Conservation (phyloP, 1,140 invertebrate genomes). For the Oreohelix idahoensis region DNA sequence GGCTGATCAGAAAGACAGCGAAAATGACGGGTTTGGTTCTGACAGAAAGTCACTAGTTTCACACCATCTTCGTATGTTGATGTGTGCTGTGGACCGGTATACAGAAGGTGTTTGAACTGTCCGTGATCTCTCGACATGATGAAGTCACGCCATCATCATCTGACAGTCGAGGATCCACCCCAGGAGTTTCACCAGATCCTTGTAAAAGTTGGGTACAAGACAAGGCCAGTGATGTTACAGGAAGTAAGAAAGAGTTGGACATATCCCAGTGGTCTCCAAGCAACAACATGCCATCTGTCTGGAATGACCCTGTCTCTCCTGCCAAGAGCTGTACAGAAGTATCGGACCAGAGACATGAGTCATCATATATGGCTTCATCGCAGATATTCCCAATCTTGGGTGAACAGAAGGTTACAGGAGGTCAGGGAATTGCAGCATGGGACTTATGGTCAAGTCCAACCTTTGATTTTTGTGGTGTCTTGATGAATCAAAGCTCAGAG, state of each 20-base stretch:
- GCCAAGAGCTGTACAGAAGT: neutral
- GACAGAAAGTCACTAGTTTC: slow-evolving; percentile 35
- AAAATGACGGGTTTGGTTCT: slow-evolving; percentile 4
- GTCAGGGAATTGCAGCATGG: neutral
- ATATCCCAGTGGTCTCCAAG: neutral
- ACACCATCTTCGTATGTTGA: slow-evolving; percentile 38
- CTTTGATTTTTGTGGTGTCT: slow-evolving; percentile 9
- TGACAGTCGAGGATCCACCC: neutral
- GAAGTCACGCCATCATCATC: neutral
- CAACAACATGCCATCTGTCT: neutral
- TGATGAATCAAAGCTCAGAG: neutral
- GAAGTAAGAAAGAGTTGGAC: neutral
- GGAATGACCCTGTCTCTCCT: neutral
- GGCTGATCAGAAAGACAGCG: slow-evolving; percentile 31
- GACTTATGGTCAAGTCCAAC: slow-evolving; percentile 33
- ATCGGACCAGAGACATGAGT: neutral
- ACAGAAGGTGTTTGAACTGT: slow-evolving; percentile 13
- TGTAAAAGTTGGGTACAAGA: neutral
- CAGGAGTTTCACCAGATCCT: neutral
- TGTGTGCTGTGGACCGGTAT: slow-evolving; percentile 40
- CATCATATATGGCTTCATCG: neutral
- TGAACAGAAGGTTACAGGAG: neutral
- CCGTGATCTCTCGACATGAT: neutral
- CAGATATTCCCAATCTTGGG: no score
- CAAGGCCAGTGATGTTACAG: neutral